Conservation (phyloP, 2,797 vertebrate species). For the Anniella stebbinsi region DNA sequence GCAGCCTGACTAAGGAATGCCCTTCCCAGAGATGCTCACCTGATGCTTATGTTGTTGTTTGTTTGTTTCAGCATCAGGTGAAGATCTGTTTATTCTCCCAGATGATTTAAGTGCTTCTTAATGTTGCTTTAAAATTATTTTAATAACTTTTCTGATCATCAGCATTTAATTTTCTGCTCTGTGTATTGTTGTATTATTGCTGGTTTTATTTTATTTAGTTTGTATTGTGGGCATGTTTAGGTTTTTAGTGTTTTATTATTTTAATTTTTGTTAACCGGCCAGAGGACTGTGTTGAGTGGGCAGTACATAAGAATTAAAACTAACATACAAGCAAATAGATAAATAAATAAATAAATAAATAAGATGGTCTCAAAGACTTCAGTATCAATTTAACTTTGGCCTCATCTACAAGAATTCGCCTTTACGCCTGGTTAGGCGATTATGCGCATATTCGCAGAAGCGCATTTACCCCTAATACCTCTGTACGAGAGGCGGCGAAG, state of each 20-base stretch:
- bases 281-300: neutral
- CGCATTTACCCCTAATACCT: too few species aligned
- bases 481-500: too few species aligned
- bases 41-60: neutral
- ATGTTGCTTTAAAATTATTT: neutral
- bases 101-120: neutral
- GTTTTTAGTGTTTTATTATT: neutral
- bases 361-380: constrained; percentile 11
- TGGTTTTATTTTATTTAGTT: constrained; percentile 3
- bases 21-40: neutral
- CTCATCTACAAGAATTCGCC: too few species aligned
- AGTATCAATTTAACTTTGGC: neutral
- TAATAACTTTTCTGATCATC: neutral
- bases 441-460: too few species aligned
- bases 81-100: neutral
- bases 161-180: neutral
- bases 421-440: too few species aligned
- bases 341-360: constrained; percentile 1
- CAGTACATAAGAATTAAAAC: neutral
- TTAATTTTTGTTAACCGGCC: neutral
- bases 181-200: neutral
- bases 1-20: neutral
- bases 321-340: neutral
- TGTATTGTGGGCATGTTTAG: neutral
- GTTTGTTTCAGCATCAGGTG: neutral